Evolutionary conservation across 1,140 invertebrate genomes (phyloP).

Genomic region (Stegodyphus dumicola): DNA sequence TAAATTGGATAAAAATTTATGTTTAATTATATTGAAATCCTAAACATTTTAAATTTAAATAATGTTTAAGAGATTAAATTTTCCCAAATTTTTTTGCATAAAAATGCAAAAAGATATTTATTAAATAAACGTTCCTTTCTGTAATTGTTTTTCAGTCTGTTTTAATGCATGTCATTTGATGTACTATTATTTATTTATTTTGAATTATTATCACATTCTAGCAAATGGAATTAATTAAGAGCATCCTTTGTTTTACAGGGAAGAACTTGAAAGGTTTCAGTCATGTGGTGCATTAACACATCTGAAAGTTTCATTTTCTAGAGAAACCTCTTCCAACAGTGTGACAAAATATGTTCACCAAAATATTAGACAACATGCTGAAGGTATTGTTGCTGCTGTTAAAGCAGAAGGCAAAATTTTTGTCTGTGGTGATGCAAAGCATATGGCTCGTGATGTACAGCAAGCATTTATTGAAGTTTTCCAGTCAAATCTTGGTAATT

Average conservation of each 20-base stretch:
- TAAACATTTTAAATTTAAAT: too few relatives aligned
- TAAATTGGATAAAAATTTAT: too few relatives aligned
- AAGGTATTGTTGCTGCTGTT: conserved; percentile 73
- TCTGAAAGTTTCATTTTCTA: conserved; percentile 76
- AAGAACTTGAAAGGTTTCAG: conserved; percentile 73
- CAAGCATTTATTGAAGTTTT: conserved; percentile 72
- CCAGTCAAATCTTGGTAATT: background rate
- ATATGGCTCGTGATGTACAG: conserved; percentile 78
- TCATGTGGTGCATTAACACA: conserved; percentile 70
- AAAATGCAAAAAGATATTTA: too few relatives aligned
- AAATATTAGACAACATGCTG: conserved; percentile 71
- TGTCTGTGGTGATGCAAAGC: conserved; percentile 81
- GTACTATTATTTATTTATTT: too few relatives aligned
- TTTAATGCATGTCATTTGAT: too few relatives aligned
- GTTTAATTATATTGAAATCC: too few relatives aligned
- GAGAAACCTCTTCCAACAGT: conserved; percentile 67
- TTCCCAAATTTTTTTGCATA: too few relatives aligned
- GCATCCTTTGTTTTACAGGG: conserved; percentile 49
- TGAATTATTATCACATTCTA: background rate
- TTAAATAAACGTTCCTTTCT: too few relatives aligned
- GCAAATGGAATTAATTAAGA: background rate
- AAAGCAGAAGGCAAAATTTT: conserved; percentile 75
- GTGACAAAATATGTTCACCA: conserved; percentile 71
- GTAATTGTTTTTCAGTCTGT: too few relatives aligned
- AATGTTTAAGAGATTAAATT: too few relatives aligned